Percentiles rank a stretch among this genome's conserved stretches.
Conservation (phyloP, 2,113 vertebrate genomes). For the Candoia aspera region DNA sequence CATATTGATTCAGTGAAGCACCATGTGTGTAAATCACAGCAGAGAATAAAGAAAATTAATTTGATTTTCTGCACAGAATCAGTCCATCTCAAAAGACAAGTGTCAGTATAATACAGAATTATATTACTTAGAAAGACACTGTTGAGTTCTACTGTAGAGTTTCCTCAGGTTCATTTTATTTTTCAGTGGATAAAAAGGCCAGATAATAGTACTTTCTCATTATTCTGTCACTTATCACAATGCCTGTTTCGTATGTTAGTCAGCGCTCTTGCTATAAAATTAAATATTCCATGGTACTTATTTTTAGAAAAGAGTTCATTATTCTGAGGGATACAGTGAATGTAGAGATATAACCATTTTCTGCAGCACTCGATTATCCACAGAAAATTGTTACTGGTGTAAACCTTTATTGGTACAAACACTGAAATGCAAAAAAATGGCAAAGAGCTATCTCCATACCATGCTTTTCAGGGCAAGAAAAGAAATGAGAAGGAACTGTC, state of each 20-base stretch:
- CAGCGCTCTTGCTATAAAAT: constrained; percentile 45
- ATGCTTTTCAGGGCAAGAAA: background rate
- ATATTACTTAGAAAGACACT: background rate
- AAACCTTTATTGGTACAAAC: constrained; percentile 31
- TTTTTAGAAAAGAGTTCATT: constrained; percentile 58
- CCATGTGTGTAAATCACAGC: constrained; percentile 8
- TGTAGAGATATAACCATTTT: constrained; percentile 34
- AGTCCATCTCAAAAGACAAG: background rate
- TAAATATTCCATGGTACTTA: constrained; percentile 48
- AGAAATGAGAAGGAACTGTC: constrained; percentile 25
- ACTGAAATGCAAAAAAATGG: background rate
- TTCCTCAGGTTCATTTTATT: constrained; percentile 23
- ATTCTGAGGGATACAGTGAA: constrained; percentile 14
- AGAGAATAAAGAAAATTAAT: background rate
- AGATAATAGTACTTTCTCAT: constrained; percentile 40
- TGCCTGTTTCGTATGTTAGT: constrained; percentile 44
- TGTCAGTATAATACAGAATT: background rate
- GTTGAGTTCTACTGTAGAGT: background rate
- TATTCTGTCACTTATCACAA: constrained; percentile 48
- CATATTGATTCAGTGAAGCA: background rate
- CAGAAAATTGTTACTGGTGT: background rate
- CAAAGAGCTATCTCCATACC: background rate
- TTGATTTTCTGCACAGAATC: background rate
- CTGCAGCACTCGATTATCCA: background rate
- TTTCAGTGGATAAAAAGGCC: constrained; percentile 48